These are phyloP conservation scores for Columba livia DNA, from an alignment of 2,113 vertebrate genomes.

Conservation along the genomic window DNA sequence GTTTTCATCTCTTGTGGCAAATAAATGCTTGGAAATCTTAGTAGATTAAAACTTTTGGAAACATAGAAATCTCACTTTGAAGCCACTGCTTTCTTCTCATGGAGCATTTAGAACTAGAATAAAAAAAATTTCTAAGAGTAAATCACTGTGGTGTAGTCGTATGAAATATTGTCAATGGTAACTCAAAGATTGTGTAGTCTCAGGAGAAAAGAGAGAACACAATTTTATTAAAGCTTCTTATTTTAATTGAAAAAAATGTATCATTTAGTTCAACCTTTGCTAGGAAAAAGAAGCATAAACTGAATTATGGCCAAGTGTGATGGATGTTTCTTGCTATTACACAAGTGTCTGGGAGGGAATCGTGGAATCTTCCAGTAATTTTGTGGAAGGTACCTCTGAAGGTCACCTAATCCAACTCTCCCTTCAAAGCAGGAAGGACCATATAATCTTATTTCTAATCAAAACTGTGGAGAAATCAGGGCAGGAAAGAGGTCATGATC, in stretches of 20 bases:
- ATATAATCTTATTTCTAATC: neutral
- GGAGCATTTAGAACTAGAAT: neutral
- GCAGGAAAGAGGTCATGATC: neutral
- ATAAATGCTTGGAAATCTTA: neutral
- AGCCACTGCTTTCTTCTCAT: neutral
- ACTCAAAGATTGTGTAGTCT: neutral
- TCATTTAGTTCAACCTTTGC: neutral
- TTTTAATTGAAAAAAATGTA: slow-evolving; percentile 30
- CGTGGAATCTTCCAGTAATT: neutral
- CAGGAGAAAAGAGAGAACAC: neutral
- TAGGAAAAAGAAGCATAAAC: neutral
- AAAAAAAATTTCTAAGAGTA: neutral
- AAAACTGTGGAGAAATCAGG: neutral
- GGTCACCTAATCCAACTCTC: neutral
- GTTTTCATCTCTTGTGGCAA: neutral
- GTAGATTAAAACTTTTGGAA: neutral
- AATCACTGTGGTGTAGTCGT: neutral
- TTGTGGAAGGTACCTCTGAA: neutral
- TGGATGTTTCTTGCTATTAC: neutral
- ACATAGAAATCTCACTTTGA: neutral
- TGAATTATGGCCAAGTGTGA: neutral
- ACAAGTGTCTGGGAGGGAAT: neutral
- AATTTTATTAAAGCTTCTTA: slow-evolving; percentile 18
- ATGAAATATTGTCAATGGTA: neutral
- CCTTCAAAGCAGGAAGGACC: neutral